Evolutionary conservation across 2,113 vertebrate genomes (phyloP), one percentile per base, ranked within the genome.

Genomic region (Salvelinus sp.): DNA sequence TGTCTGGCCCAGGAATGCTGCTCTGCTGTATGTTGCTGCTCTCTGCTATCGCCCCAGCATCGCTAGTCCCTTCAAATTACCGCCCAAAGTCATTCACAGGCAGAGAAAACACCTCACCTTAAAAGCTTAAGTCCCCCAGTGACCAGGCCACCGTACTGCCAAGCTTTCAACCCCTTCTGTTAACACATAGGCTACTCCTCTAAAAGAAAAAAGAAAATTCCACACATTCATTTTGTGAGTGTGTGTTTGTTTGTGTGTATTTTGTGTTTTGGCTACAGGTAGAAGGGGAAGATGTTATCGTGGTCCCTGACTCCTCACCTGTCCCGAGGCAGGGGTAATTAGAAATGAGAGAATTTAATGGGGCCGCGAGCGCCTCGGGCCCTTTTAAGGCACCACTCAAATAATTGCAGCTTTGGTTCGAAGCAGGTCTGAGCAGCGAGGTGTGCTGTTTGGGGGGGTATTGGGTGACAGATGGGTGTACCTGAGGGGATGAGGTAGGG

Each of bases 321-420:
- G 93, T 95, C 94, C 94, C 83, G 62, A 88, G 94, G 93, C 93
- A 88, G 88, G 74, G 65, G 74, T 96, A 95, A 96, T 97, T 96
- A 97, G 90, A 95, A 92, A 90, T 94, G 91, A 95, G 93, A 93
- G 94, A 92, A 93, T 91, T 93, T 94, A 95, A 94, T 94, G 92
- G 79, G 92, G 86, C 90, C 91, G 76, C 67, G 70, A 92, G 89
- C 86, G 90, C 95, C 92, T 76, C 67, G 28, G 86, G 94, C 92
- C 76, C 88, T 92, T 93, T 91, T 54, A 54, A 89, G 91, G 85
- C 93, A 93, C 82, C 91, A 81, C 92, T 93, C 89, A 87, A 92
- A 87, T 96, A 96, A 96, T 96, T 95, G 91, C 91, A 90, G 91
- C 92, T 95, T 95, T 95, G 93, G 58, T 92, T 91, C 93, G 91